Conservation (phyloP, 2,888 invertebrate species). For the Emmelina monodactyla region DNA sequence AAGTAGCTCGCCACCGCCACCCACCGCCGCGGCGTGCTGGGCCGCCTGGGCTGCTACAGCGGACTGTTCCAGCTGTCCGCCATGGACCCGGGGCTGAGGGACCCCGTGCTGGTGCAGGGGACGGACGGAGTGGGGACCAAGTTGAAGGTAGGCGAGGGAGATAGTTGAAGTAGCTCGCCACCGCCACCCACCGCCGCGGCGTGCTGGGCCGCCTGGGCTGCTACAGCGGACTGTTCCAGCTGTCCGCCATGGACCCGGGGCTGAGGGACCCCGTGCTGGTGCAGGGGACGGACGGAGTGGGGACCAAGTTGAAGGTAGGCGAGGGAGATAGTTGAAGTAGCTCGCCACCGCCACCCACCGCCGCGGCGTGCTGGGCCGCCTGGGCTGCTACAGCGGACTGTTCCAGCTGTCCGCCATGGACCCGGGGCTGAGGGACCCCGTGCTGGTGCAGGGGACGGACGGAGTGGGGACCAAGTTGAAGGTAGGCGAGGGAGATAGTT, state of each 20-base stretch:
- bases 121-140: conserved; percentile 98
- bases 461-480: conserved; percentile 98
- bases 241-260: conserved; percentile 69
- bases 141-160: conserved; percentile 89
- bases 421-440: conserved; percentile 74
- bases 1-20: conserved; percentile 80
- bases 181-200: conserved; percentile 79
- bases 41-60: conserved; percentile 91
- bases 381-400: conserved; percentile 94
- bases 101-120: conserved; percentile 91
- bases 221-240: conserved; percentile 93
- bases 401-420: conserved; percentile 83
- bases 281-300: conserved; percentile 96
- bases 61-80: conserved; percentile 88
- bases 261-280: conserved; percentile 87
- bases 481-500: too few species aligned
- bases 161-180: too few species aligned
- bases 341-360: conserved; percentile 80
- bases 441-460: conserved; percentile 93
- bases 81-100: conserved; percentile 68
- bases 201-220: conserved; percentile 86
- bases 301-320: conserved; percentile 95
- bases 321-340: too few species aligned
- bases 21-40: conserved; percentile 78
- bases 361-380: conserved; percentile 78